These are phyloP conservation scores for Ellobium chinense DNA, from an alignment of 2,888 invertebrate species.

Conservation along the genomic window DNA sequence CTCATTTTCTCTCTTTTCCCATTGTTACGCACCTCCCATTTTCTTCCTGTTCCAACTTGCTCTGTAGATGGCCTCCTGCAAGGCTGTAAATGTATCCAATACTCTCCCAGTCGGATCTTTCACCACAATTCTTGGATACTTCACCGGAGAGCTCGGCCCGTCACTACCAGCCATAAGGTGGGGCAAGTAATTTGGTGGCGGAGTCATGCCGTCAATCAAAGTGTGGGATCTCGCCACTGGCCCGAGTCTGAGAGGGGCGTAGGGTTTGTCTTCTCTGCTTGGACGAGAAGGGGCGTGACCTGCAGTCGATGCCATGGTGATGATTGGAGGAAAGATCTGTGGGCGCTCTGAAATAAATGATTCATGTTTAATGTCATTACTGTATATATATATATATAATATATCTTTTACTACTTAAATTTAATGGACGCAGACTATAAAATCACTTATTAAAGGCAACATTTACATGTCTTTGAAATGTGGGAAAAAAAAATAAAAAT, in stretches of 20 bases:
- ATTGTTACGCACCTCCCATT: conserved; percentile 34
- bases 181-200: not conserved
- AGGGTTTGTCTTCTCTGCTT: not conserved
- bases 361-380: too few relatives aligned
- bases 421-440: too few relatives aligned
- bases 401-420: too few relatives aligned
- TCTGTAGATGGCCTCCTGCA: conserved; percentile 71
- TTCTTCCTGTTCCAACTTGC: conserved; percentile 51
- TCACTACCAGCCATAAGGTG: not conserved
- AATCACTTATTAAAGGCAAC: too few relatives aligned
- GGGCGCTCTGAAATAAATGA: too few relatives aligned
- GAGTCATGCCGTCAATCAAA: not conserved
- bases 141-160: not conserved
- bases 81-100: conserved; percentile 71
- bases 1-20: not conserved
- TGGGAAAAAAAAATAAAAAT: too few relatives aligned
- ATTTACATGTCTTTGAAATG: too few relatives aligned
- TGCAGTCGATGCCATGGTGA: not conserved
- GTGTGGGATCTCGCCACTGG: conserved; percentile 19
- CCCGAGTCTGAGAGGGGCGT: conserved; percentile 12
- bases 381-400: too few relatives aligned
- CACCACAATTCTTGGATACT: conserved; percentile 61
- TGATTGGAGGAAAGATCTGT: not conserved
- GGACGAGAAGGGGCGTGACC: conserved; percentile 5
- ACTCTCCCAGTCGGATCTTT: conserved; percentile 60